Evolutionary conservation across 2,888 invertebrate genomes (phyloP).

Genomic region (Lysandra bellargus): DNA sequence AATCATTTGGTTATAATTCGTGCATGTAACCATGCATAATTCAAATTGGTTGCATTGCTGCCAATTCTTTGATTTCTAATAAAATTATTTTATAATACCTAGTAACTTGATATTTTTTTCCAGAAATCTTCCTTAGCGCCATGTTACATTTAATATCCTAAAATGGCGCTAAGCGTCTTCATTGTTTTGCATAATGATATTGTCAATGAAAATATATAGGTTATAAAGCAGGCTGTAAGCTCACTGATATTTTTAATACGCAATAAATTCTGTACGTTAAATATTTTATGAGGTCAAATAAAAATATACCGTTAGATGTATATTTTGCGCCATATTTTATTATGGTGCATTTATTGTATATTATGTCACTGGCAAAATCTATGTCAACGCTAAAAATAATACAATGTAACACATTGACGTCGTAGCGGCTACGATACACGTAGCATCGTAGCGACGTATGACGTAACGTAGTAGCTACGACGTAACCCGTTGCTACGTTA

Average conservation of each 20-base stretch:
- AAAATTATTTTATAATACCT: no score
- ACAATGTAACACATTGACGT: not conserved
- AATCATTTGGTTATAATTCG: no score
- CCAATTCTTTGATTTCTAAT: no score
- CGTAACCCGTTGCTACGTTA: not conserved
- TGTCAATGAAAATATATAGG: slow-evolving; percentile 1
- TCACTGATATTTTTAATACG: slow-evolving; percentile 16
- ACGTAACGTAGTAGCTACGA: not conserved
- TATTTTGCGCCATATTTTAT: not conserved
- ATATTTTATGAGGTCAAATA: slow-evolving; percentile 19
- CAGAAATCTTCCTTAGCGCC: not conserved
- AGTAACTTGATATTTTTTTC: no score
- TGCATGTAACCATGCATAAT: no score
- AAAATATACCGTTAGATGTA: slow-evolving; percentile 20
- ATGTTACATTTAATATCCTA: not conserved
- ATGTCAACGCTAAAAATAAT: not conserved
- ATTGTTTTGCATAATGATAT: not conserved
- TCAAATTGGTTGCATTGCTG: no score
- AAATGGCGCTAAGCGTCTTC: not conserved
- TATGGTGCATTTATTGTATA: not conserved
- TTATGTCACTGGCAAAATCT: not conserved
- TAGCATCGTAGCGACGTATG: not conserved
- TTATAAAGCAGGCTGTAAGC: slow-evolving; percentile 9
- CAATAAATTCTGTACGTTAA: slow-evolving; percentile 11
- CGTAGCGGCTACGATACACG: not conserved